phyloP scores from a whole-genome alignment of 2,888 invertebrate genomes.

The Apoda limacodes region DNA sequence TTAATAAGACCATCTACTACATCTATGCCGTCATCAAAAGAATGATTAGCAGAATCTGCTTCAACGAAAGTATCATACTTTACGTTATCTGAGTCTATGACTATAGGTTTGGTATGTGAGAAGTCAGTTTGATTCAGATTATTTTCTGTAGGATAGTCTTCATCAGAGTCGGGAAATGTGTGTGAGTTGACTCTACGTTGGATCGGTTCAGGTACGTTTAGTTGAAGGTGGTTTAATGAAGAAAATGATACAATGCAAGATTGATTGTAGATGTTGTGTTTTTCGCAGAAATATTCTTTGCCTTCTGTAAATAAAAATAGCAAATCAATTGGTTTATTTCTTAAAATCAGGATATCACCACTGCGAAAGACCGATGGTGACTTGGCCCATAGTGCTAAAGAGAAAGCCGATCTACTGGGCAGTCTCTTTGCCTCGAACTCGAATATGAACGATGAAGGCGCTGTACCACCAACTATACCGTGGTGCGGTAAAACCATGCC shows the following conservation, averaged over 20 bases:
- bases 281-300: slow-evolving; percentile 61
- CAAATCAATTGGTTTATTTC: no score
- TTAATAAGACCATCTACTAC: slow-evolving; percentile 48
- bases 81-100: slow-evolving; percentile 51
- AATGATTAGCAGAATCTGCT: slow-evolving; percentile 53
- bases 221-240: slow-evolving; percentile 50
- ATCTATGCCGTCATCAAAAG: slow-evolving; percentile 55
- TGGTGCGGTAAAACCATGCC: no score
- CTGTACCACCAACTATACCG: no score
- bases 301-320: slow-evolving; percentile 43
- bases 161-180: slow-evolving; percentile 51
- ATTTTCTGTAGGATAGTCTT: slow-evolving; percentile 57
- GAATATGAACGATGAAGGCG: no score
- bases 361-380: no score
- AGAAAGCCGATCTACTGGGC: no score
- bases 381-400: no score
- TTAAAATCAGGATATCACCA: no score
- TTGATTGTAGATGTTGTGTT: slow-evolving; percentile 57
- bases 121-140: slow-evolving; percentile 60
- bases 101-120: slow-evolving; percentile 56
- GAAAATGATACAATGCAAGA: slow-evolving; percentile 55
- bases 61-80: slow-evolving; percentile 44
- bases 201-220: slow-evolving; percentile 54
- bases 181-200: slow-evolving; percentile 35
- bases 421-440: no score